A percentile compares a stretch with the other conserved stretches of the same genome.
Conservation (phyloP, 2,113 vertebrate species). For the Pheucticus melanocephalus region DNA sequence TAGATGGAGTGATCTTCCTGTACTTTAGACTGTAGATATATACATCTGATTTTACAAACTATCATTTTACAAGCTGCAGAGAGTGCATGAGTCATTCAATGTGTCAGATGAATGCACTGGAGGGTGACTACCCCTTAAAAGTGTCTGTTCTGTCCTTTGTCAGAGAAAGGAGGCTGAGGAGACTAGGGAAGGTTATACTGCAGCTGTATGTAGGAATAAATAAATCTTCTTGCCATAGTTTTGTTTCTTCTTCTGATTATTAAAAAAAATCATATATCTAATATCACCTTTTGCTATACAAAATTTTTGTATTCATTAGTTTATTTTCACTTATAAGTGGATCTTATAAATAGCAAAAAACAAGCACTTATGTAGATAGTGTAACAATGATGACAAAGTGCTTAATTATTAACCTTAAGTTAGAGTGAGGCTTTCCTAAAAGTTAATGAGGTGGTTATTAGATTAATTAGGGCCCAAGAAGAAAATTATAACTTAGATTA, state of each 20-base stretch:
- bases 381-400: background rate
- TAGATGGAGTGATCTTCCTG: background rate
- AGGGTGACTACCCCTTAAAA: background rate
- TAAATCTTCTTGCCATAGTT: background rate
- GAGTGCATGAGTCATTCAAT: background rate
- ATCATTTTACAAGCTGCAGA: background rate
- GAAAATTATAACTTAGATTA: conserved; percentile 70
- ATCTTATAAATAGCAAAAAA: conserved; percentile 12
- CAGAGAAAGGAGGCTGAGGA: background rate
- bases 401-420: conserved; percentile 86
- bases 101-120: background rate
- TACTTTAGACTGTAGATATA: background rate
- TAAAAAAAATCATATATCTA: background rate
- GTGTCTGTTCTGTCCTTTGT: background rate
- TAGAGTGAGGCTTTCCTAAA: conserved; percentile 74
- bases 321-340: background rate
- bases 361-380: background rate
- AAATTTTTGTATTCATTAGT: background rate
- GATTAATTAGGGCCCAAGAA: conserved; percentile 85
- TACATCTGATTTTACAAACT: background rate
- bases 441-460: conserved; percentile 86
- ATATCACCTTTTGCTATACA: background rate
- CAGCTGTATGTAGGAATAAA: background rate
- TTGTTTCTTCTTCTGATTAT: background rate
- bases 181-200: background rate